Conservation (phyloP, 2,113 vertebrate genomes). For the Lipophrys pholis region DNA sequence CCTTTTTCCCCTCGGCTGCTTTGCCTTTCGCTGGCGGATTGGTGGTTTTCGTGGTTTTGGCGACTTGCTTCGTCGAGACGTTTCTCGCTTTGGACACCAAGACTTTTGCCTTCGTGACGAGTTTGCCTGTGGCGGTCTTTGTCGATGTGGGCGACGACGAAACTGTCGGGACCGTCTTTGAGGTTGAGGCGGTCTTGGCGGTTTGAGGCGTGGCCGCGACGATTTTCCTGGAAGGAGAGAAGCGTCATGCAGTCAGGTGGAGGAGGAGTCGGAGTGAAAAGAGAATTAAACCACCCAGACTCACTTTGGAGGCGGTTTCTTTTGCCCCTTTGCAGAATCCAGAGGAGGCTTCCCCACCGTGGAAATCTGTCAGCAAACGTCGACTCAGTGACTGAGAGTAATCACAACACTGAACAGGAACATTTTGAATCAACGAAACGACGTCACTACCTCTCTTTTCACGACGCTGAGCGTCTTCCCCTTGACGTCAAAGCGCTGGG, state of each 20-base stretch:
- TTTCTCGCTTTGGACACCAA: constrained; percentile 20
- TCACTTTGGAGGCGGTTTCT: constrained; percentile 4
- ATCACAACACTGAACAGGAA: background rate
- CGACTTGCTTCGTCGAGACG: background rate
- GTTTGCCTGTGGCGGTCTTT: constrained; percentile 13
- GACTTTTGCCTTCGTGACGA: constrained; percentile 2
- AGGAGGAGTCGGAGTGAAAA: too few relatives aligned
- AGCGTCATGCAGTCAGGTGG: background rate
- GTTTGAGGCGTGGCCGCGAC: background rate
- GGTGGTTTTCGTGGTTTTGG: background rate
- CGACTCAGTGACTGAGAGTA: too few relatives aligned
- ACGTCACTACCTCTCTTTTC: constrained; percentile 47
- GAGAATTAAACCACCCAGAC: background rate
- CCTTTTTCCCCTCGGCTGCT: background rate
- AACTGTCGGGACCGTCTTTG: background rate
- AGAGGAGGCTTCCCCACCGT: background rate
- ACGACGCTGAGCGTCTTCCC: constrained; percentile 47
- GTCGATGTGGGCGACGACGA: background rate
- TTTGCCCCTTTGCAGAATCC: background rate
- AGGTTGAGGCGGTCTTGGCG: background rate
- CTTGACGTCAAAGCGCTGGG: constrained; percentile 50
- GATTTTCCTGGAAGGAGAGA: constrained; percentile 15
- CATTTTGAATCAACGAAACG: too few relatives aligned
- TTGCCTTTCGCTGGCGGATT: background rate
- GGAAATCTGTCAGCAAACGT: constrained; percentile 6